phyloP scores from a whole-genome alignment of 2,113 vertebrate genomes.

The Alaudala cheleensis region DNA sequence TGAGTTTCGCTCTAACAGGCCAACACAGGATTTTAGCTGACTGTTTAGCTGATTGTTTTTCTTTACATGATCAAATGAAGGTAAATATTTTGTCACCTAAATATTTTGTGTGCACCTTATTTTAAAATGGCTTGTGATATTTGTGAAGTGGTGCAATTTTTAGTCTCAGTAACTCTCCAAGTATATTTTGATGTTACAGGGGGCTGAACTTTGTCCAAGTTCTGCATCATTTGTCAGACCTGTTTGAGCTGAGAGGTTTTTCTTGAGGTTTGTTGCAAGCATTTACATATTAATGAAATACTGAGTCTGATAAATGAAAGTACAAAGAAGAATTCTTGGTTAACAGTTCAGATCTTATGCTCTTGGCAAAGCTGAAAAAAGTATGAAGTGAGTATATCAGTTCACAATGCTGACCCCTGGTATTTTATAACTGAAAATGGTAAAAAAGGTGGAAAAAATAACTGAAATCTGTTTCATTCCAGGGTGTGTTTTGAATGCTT shows the following conservation, averaged over 20 bases:
- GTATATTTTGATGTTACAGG: not conserved
- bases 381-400: not conserved
- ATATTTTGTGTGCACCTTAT: not conserved
- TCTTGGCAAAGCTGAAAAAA: not conserved
- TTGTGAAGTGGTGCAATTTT: not conserved
- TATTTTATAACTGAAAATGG: not conserved
- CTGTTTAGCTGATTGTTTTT: not conserved
- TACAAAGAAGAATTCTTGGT: not conserved
- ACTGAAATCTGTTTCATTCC: not conserved
- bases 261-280: not conserved
- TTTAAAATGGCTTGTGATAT: not conserved
- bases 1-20: not conserved
- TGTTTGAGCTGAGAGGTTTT: not conserved
- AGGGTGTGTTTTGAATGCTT: not conserved
- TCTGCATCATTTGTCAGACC: not conserved
- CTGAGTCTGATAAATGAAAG: not conserved
- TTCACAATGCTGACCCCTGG: not conserved
- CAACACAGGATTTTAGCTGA: not conserved
- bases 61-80: not conserved
- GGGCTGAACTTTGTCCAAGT: not conserved
- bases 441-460: not conserved
- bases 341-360: not conserved
- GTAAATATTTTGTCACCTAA: not conserved
- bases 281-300: not conserved
- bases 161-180: not conserved